Evolutionary conservation across 2,888 invertebrate genomes (phyloP), one percentile per base, ranked within the genome.

Genomic region (Drosophila rellima): DNA sequence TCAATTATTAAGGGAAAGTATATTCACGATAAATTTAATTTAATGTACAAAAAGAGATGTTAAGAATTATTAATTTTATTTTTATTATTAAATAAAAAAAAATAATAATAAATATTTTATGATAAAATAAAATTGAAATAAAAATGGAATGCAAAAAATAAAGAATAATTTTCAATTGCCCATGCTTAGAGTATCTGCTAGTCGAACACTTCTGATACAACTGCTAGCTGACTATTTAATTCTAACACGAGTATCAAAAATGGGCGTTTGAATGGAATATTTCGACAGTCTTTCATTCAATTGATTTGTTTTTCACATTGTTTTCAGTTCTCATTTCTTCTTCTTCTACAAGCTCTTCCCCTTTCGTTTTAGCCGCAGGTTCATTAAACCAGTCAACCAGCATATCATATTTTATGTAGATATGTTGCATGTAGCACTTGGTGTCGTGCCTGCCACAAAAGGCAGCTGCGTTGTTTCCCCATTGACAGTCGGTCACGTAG

Each of bases 401-500:
- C 7, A 20, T 50, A 45, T 23, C 59, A 74, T 59, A 64, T 57
- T 54, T 71, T 50, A 51, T 26, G 26, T 6, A 1, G 7, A 8
- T 8, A 29, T 10, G 29, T 26, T 5, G 52, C 15, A 42, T 29
- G 39, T 4, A 18, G 11, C 17, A 18, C 13, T 13, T 54, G 13
- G 23, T 23, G 40, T 17, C 31, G 40, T 47, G 55, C 13, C 23
- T 61, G 45, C 61, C 52, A 54, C 61, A 66, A 62, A 54, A 50
- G 67, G 54, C 50, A 55, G 37, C 37, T 40, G 60, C 40, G 20
- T 60, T 50, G 55, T 42, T 39, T 17, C 23, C 18, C 11, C 44
- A 48, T 33, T 17, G 35, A 15, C 33, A 39, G 13, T 5, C 44
- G 42, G 62, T 67, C 77, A 79, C 77, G 66, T 70, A 72, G 20